Conservation (phyloP, 2,797 vertebrate species). For the Artibeus jamaicensis region DNA sequence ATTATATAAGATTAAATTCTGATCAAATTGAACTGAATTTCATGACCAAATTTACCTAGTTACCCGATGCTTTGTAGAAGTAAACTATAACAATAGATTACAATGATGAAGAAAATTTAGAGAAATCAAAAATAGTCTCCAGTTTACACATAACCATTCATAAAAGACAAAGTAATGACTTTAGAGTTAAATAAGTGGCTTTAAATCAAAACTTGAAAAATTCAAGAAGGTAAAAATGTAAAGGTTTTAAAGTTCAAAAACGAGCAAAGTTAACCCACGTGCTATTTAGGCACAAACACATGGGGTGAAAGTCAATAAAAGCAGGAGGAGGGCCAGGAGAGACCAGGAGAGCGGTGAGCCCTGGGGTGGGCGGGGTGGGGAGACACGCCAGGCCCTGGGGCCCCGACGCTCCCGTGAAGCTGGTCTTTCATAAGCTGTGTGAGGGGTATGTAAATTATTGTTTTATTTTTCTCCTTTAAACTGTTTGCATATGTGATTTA, state of each 20-base stretch:
- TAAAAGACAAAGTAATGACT: background rate
- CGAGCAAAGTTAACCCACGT: background rate
- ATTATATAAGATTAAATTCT: background rate
- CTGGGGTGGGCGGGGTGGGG: background rate
- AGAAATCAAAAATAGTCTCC: background rate
- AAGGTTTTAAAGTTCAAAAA: background rate
- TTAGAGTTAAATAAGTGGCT: background rate
- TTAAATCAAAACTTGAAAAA: background rate
- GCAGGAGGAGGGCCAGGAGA: background rate
- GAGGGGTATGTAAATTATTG: background rate
- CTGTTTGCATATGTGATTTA: background rate
- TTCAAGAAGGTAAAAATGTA: background rate
- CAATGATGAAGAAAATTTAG: background rate
- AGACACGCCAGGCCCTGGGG: background rate
- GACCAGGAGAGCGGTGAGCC: background rate
- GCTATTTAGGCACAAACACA: background rate
- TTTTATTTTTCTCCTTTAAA: background rate
- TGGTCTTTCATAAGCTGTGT: background rate
- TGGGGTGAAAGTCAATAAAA: background rate
- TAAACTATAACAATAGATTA: background rate
- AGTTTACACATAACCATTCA: background rate
- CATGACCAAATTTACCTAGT: background rate
- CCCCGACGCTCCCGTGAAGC: background rate
- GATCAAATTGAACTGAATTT: background rate
- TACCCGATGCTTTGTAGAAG: background rate